Conservation (phyloP, 2,888 invertebrate genomes). For the Pyrochroa serraticornis region DNA sequence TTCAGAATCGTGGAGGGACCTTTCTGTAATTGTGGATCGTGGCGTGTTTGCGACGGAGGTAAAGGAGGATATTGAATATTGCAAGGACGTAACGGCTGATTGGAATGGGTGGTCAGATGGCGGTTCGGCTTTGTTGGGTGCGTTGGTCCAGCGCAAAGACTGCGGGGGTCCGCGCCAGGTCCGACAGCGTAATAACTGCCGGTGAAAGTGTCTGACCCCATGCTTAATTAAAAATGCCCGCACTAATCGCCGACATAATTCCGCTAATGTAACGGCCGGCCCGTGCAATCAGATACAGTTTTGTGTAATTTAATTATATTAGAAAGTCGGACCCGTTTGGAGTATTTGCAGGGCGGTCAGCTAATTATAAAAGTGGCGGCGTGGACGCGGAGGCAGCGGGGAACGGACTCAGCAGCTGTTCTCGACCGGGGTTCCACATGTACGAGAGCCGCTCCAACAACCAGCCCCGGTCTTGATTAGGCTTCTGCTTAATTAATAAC, state of each 20-base stretch:
- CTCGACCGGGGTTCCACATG: constrained; percentile 41
- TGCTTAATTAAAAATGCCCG: constrained; percentile 20
- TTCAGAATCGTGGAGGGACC: no score
- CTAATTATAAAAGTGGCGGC: constrained; percentile 33
- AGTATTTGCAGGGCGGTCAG: constrained; percentile 32
- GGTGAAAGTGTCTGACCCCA: no score
- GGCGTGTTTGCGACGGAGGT: no score
- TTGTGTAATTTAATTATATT: constrained; percentile 32
- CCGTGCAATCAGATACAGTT: constrained; percentile 25
- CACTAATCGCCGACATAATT: constrained; percentile 15
- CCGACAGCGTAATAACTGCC: no score
- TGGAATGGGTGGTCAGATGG: no score
- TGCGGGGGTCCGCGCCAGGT: no score
- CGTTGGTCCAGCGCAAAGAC: no score
- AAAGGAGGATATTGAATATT: no score
- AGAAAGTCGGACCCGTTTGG: constrained; percentile 24
- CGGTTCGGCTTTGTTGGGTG: no score
- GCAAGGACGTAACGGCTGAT: no score
- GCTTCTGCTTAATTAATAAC: constrained; percentile 66
- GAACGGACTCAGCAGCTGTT: constrained; percentile 37
- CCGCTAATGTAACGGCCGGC: constrained; percentile 20
- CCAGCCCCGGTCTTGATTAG: constrained; percentile 59
- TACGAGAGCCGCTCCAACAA: constrained; percentile 34
- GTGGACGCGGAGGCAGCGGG: constrained; percentile 20
- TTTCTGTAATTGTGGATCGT: no score